Conservation (phyloP, 2,888 invertebrate species). For the Thera obeliscata region DNA sequence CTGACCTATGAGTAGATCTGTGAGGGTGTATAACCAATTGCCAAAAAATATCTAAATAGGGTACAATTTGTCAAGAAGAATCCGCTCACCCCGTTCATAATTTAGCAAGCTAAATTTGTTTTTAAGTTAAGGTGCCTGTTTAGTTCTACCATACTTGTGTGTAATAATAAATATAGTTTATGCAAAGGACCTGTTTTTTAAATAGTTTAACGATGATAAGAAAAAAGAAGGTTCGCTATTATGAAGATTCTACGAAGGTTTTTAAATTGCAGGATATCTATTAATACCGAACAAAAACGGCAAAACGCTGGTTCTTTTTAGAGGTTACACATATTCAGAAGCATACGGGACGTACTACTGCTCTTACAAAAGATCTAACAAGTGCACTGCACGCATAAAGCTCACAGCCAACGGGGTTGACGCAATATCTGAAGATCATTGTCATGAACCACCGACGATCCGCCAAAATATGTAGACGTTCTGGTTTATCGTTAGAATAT, state of each 20-base stretch:
- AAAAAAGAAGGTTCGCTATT: not conserved
- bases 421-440: constrained; percentile 11
- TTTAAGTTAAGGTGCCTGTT: too few species aligned
- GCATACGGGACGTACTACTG: constrained; percentile 13
- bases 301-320: constrained; percentile 9
- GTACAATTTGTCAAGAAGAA: too few species aligned
- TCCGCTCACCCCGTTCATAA: too few species aligned
- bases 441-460: constrained; percentile 14
- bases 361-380: constrained; percentile 13
- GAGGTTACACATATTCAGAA: constrained; percentile 21
- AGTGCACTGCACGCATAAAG: constrained; percentile 15
- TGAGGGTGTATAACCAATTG: too few species aligned
- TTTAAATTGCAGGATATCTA: constrained; percentile 9
- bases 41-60: too few species aligned
- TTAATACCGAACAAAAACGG: constrained; percentile 19
- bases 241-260: not conserved
- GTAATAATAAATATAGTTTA: too few species aligned
- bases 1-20: too few species aligned
- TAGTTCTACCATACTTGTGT: too few species aligned
- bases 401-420: constrained; percentile 10
- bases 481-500: too few species aligned
- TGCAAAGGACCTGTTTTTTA: too few species aligned
- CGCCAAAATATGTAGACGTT: constrained; percentile 5
- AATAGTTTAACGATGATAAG: too few species aligned
- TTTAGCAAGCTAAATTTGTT: too few species aligned